These are phyloP conservation scores for Styela plicata DNA, from an alignment of 23 tunicate genomes.

Conservation along the genomic window DNA sequence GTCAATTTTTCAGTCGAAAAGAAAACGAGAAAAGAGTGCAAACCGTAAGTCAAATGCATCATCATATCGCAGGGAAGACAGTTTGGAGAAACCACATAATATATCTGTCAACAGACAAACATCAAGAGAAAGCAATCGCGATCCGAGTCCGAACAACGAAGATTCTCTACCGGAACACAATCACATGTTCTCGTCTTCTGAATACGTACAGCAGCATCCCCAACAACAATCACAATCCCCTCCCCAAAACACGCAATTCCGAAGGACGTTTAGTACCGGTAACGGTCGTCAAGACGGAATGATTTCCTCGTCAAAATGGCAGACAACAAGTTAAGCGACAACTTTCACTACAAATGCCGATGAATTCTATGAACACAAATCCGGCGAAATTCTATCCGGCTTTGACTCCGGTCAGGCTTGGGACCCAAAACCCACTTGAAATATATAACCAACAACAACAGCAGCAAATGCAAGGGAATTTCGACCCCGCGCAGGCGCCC, in stretches of 20 bases:
- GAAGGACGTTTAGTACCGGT: not conserved
- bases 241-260: not conserved
- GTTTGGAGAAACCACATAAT: not conserved
- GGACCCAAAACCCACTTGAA: conserved; percentile 5
- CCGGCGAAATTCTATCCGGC: conserved; percentile 1
- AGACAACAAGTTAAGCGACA: conserved; percentile 10
- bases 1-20: not conserved
- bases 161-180: not conserved
- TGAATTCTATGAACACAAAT: not conserved
- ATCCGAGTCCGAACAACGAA: conserved; percentile 1
- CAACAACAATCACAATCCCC: not conserved
- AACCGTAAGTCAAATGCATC: conserved; percentile 13
- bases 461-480: conserved; percentile 9
- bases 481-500: conserved; percentile 14
- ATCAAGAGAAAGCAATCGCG: conserved; percentile 20
- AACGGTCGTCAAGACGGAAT: not conserved
- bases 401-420: conserved; percentile 4
- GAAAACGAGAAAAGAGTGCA: not conserved
- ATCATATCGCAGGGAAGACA: conserved; percentile 19
- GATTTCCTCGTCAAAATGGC: not conserved
- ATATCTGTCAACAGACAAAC: conserved; percentile 3
- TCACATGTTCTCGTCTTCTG: not conserved
- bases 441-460: conserved; percentile 4
- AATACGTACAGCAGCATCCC: not conserved
- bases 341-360: conserved; percentile 18